Evolutionary conservation across 2,113 vertebrate genomes (phyloP), one percentile per base, ranked within the genome.

Genomic region (Tetrao urogallus): DNA sequence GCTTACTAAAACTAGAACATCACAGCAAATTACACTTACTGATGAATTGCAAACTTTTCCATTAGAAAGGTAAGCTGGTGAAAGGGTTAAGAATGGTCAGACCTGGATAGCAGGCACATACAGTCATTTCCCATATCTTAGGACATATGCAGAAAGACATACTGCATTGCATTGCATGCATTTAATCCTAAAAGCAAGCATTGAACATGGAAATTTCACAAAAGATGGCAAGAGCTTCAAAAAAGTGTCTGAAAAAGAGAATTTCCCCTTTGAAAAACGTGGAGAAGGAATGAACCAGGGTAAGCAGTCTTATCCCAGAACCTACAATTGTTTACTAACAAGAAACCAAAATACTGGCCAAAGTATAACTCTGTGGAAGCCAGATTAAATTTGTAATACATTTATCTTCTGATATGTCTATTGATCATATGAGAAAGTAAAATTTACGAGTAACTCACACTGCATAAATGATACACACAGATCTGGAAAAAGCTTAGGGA

Each of bases 21-120:
- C 97, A 98, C 97, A 96, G 94, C 97, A 98, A 97, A 97, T 87
- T 97, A 96, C 91, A 99, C 99, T 99, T 99, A 99, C 98, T 98
- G 98, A 97, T 91, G 96, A 94, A 96, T n/a, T 97, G 95, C 97
- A 97, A 98, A 97, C 76, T 89, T 97, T 98, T 97, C 98, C 98
- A 96, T 97, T 98, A 98, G 97, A 97, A 98, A 97, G 97, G 98
- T 97, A 97, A 98, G 98, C 98, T 99, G 98, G 98, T 98, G 98
- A 97, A 98, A 98, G 98, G 97, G 97, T 97, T 98, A 93, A 98
- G 97, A 97, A 95, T n/a, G 88, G 94, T 94, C 91, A 94, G 96
- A 96, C 48, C 86, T 79, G 54, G 90, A 42, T 9, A 80, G 76
- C 84, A 94, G 81, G 82, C 42, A 95, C 90, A 67, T 78, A 92